These are phyloP conservation scores for Bambusicola thoracicus DNA, from an alignment of 2,113 vertebrate species.

Conservation along the genomic window DNA sequence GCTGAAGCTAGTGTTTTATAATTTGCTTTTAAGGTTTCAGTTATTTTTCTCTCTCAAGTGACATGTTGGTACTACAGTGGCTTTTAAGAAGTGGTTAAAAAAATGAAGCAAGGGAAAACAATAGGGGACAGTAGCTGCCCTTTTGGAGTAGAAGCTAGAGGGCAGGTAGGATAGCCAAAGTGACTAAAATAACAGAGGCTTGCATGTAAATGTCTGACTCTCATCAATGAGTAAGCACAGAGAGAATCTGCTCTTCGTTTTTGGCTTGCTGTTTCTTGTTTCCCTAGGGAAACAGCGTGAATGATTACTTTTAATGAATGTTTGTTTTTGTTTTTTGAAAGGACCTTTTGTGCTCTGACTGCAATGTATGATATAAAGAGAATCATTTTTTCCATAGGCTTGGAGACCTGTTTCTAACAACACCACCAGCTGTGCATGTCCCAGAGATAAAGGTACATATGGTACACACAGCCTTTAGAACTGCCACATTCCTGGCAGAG, in stretches of 20 bases:
- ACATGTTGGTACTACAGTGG: neutral
- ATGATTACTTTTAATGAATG: neutral
- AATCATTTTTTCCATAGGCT: neutral
- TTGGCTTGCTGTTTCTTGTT: constrained; percentile 7
- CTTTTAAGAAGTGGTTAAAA: neutral
- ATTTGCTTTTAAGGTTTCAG: neutral
- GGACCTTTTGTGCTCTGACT: neutral
- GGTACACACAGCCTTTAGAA: neutral
- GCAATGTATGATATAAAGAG: neutral
- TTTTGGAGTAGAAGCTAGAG: neutral
- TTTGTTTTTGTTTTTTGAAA: neutral
- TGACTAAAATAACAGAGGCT: neutral
- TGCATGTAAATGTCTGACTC: neutral
- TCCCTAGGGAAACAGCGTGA: neutral
- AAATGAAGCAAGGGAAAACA: neutral
- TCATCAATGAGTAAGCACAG: neutral
- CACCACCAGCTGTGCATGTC: neutral
- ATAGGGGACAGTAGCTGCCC: neutral
- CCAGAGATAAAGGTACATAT: neutral
- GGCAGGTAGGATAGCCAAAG: neutral
- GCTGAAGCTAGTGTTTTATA: neutral
- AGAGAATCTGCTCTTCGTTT: neutral
- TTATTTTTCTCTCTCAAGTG: neutral
- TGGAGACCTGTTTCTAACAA: neutral
- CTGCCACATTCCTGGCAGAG: neutral